These are phyloP conservation scores for Alsophila aescularia DNA, from an alignment of 2,888 invertebrate genomes.

Conservation along the genomic window DNA sequence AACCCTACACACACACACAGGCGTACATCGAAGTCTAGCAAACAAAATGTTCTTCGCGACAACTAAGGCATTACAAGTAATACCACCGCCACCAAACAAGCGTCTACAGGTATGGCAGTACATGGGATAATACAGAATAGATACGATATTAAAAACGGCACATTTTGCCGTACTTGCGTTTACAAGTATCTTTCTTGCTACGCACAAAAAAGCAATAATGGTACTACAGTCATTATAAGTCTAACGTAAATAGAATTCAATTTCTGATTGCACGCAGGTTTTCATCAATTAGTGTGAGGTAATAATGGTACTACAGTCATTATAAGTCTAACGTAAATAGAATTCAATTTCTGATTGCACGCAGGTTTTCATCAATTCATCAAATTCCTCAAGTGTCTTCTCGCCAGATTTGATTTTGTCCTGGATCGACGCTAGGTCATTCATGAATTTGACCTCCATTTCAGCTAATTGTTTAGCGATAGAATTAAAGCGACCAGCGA, in stretches of 20 bases:
- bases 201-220: too few relatives aligned
- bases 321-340: background rate
- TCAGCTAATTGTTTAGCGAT: background rate
- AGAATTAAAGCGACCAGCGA: background rate
- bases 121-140: too few relatives aligned
- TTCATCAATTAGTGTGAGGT: slow-evolving; percentile 21
- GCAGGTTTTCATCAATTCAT: slow-evolving; percentile 32
- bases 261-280: slow-evolving; percentile 27
- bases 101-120: too few relatives aligned
- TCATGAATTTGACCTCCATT: background rate
- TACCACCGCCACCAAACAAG: too few relatives aligned
- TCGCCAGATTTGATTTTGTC: slow-evolving; percentile 10
- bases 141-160: too few relatives aligned
- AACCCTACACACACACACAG: too few relatives aligned
- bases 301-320: too few relatives aligned
- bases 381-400: slow-evolving; percentile 19
- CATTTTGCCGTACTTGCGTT: too few relatives aligned
- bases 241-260: background rate
- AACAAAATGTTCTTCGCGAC: too few relatives aligned
- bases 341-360: slow-evolving; percentile 16
- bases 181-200: too few relatives aligned
- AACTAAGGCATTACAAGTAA: too few relatives aligned
- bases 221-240: background rate
- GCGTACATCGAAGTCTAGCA: too few relatives aligned
- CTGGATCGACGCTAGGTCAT: slow-evolving; percentile 1